phyloP scores from a whole-genome alignment of 2,888 invertebrate genomes.

The Chrysina gloriosa region DNA sequence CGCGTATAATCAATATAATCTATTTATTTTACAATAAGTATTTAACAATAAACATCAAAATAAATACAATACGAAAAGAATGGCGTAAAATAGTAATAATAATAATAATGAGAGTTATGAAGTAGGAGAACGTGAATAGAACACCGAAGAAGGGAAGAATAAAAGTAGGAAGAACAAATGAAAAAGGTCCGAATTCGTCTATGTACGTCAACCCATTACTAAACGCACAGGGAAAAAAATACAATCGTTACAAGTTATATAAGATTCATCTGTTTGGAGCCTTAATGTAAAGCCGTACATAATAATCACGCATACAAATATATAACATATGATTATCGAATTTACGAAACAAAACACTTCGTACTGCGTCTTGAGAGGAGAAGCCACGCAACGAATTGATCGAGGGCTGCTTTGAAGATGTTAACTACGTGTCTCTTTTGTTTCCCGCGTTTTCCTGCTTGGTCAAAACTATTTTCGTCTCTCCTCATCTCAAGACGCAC shows the following conservation, averaged over 20 bases:
- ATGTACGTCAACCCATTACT: background rate
- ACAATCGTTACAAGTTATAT: conserved; percentile 22
- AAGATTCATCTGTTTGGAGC: conserved; percentile 48
- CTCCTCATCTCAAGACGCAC: conserved; percentile 13
- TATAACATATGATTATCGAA: conserved; percentile 45
- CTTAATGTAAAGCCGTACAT: conserved; percentile 61
- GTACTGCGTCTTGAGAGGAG: conserved; percentile 50
- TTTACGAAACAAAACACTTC: conserved; percentile 41
- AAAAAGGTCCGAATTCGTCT: background rate
- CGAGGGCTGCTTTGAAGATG: conserved; percentile 58
- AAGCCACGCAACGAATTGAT: conserved; percentile 51
- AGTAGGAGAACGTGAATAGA: conserved; percentile 52
- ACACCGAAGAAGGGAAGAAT: conserved; percentile 47
- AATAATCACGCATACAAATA: conserved; percentile 63
- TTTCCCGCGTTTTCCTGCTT: conserved; percentile 15
- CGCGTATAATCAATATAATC: conserved; percentile 52
- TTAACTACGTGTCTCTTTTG: conserved; percentile 65
- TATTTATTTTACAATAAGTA: conserved; percentile 61
- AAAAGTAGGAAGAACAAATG: conserved; percentile 33
- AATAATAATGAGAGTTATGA: conserved; percentile 38
- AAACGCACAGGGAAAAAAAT: conserved; percentile 13
- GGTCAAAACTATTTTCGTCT: conserved; percentile 13
- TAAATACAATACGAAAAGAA: conserved; percentile 58
- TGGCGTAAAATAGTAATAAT: conserved; percentile 49
- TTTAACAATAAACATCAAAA: conserved; percentile 61